These are phyloP conservation scores for Acrossocheilus fasciatus DNA, from an alignment of 2,797 vertebrate species.

Conservation along the genomic window DNA sequence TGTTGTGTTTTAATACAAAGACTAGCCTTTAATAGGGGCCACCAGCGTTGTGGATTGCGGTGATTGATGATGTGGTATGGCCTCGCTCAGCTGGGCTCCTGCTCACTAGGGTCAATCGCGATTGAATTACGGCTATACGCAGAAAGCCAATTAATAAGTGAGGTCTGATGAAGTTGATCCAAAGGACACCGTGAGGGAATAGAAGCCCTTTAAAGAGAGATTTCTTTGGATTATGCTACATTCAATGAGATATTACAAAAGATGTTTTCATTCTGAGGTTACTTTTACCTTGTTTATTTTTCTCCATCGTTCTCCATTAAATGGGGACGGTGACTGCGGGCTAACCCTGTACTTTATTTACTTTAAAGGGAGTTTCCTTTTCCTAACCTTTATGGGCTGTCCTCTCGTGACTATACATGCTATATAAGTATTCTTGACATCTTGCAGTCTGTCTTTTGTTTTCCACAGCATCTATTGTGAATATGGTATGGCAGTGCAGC, in stretches of 20 bases:
- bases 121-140: conserved; percentile 87
- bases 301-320: conserved; percentile 13
- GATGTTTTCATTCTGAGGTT: conserved; percentile 48
- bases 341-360: conserved; percentile 38
- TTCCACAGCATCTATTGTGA: background rate
- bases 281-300: conserved; percentile 50
- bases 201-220: conserved; percentile 20
- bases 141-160: conserved; percentile 87
- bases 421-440: background rate
- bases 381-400: conserved; percentile 21
- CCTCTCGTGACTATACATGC: background rate
- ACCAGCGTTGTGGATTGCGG: conserved; percentile 73
- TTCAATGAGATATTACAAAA: conserved; percentile 38
- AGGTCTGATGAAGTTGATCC: conserved; percentile 56
- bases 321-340: conserved; percentile 25
- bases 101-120: conserved; percentile 85
- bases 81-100: conserved; percentile 86
- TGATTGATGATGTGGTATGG: conserved; percentile 90
- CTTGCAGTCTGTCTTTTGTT: background rate
- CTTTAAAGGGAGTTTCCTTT: conserved; percentile 37
- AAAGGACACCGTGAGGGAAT: conserved; percentile 45
- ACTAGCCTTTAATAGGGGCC: conserved; percentile 56
- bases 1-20: conserved; percentile 52
- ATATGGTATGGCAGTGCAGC: background rate
- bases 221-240: conserved; percentile 29